Evolutionary conservation across 2,888 invertebrate species (phyloP), one percentile per base, ranked within the genome.

Genomic region (Clostera curtula): DNA sequence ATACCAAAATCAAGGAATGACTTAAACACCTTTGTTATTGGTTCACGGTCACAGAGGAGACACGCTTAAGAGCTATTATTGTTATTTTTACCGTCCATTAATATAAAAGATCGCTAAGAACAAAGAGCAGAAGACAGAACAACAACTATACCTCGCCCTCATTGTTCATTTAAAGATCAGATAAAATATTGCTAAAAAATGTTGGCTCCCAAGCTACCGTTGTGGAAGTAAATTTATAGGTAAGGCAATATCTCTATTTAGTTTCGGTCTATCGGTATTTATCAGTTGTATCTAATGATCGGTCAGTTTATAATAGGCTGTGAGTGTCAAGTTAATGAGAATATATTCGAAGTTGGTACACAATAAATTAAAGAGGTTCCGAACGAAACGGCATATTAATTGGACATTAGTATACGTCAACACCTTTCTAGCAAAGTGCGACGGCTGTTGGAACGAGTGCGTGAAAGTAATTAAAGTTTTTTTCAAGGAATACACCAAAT

Each of bases 281-380:
- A 80, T 79, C 77, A 62, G 54, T 50, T 53, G 58, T 48, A 74
- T 77, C 75, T 74, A 75, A 75, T 68, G 71, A 72, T 68, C 62
- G 63, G 60, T 58, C 67, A 65, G 66, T 63, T 68, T 65, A 67
- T 72, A 74, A 80, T 73, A 70, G 74, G 61, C 69, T 55, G 61
- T 62, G 66, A 72, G 61, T 76, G 79, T 82, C 79, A 68, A 68
- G 63, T 71, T 79, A 82, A 79, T 82, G 77, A 80, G 77, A 76
- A 82, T 77, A 74, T 79, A 80, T 74, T 60, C 63, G 54, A 44
- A 49, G 51, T 63, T 60, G 61, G 65, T 69, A 67, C 57, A 59
- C 67, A 58, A 79, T 79, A 80, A 79, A 80, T 79, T 75, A 66
- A 41, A 66, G 60, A 65, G 58, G 63, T 65, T 58, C 61, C 66